phyloP scores from a whole-genome alignment of 35 echinoderm and acorn worm genomes.

The Apostichopus parvimensis region DNA sequence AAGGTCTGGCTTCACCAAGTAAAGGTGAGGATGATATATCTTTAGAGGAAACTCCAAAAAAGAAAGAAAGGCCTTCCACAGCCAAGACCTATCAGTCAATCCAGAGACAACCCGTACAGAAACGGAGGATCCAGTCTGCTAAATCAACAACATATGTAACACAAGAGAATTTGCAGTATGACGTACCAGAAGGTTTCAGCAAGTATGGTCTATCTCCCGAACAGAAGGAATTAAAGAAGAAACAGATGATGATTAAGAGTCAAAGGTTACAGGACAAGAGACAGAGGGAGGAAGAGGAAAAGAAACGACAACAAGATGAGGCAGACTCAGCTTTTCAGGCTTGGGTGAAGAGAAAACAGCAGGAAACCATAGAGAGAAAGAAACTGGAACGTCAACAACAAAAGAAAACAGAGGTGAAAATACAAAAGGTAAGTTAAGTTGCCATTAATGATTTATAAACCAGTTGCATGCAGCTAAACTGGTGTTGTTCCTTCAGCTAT shows the following conservation, averaged over 20 bases:
- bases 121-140: slow-evolving; percentile 74
- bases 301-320: slow-evolving; percentile 65
- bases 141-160: neutral
- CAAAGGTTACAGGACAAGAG: slow-evolving; percentile 65
- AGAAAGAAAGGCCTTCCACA: slow-evolving; percentile 71
- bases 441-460: no score
- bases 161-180: neutral
- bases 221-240: slow-evolving; percentile 77
- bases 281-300: slow-evolving; percentile 69
- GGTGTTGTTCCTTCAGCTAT: no score
- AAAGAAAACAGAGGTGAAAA: slow-evolving; percentile 53
- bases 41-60: slow-evolving; percentile 50
- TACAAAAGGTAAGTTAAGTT: neutral
- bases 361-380: slow-evolving; percentile 52
- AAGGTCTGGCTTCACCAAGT: neutral
- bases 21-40: neutral
- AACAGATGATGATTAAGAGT: slow-evolving; percentile 56
- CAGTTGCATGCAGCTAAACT: no score
- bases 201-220: slow-evolving; percentile 84
- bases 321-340: slow-evolving; percentile 76
- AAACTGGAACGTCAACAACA: slow-evolving; percentile 60
- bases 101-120: slow-evolving; percentile 18
- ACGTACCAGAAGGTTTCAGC: slow-evolving; percentile 52
- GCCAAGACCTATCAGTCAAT: slow-evolving; percentile 49
- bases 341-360: slow-evolving; percentile 82